phyloP scores from a whole-genome alignment of 1,140 invertebrate genomes.

The Orchesella cincta region DNA sequence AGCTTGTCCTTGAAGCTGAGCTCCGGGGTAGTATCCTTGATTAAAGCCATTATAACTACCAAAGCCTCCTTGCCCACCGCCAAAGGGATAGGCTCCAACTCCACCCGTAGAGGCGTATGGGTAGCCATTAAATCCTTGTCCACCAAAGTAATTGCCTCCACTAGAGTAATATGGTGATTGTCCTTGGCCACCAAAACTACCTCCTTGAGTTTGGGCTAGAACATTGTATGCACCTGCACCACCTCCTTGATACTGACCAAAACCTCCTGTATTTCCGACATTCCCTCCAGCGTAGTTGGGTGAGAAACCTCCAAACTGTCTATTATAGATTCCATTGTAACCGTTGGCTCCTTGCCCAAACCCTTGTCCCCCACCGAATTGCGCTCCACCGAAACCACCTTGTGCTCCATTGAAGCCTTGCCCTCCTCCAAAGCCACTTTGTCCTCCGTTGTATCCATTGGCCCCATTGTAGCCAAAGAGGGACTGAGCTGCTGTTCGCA shows the following conservation, averaged over 20 bases:
- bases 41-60: neutral
- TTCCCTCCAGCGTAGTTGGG: neutral
- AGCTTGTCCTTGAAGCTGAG: neutral
- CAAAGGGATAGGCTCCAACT: neutral
- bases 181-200: neutral
- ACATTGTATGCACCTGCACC: neutral
- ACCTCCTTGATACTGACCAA: neutral
- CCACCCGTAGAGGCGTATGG: neutral
- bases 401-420: too few relatives aligned
- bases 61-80: neutral
- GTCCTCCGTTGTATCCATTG: too few relatives aligned
- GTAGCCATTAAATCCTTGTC: slow-evolving; percentile 5
- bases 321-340: neutral
- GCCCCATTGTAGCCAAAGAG: slow-evolving; percentile 17
- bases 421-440: too few relatives aligned
- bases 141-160: slow-evolving; percentile 17
- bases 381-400: too few relatives aligned
- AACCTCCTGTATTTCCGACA: neutral
- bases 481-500: neutral
- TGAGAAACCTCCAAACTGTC: neutral
- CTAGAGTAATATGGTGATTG: neutral
- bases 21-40: neutral
- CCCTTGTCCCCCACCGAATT: too few relatives aligned
- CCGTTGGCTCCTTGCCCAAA: neutral
- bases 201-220: neutral